These are phyloP conservation scores for Neodiprion pinetum DNA, from an alignment of 1,140 invertebrate species.

Conservation along the genomic window DNA sequence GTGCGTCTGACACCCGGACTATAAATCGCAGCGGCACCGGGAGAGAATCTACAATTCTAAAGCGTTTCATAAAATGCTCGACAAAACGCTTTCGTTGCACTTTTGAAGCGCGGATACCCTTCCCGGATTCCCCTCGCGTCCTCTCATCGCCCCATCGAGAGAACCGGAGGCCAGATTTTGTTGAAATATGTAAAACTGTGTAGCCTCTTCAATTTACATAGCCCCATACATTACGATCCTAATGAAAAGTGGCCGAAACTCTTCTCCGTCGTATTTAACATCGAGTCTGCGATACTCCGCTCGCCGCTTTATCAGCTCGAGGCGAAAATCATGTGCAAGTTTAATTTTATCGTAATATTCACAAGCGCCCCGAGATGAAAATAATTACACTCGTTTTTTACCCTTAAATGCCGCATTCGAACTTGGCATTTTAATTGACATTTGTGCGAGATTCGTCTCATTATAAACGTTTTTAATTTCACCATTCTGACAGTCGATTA, in stretches of 20 bases:
- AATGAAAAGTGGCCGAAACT: slow-evolving; percentile 50
- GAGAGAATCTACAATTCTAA: slow-evolving; percentile 62
- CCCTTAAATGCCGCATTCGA: no score
- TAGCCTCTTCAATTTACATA: slow-evolving; percentile 64
- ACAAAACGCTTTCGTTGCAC: slow-evolving; percentile 58
- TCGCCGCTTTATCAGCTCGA: no score
- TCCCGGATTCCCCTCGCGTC: slow-evolving; percentile 20
- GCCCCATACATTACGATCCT: slow-evolving; percentile 34
- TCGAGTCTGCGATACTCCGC: no score
- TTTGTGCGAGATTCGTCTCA: no score
- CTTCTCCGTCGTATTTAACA: neutral
- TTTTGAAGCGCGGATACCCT: slow-evolving; percentile 53
- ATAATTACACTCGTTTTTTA: no score
- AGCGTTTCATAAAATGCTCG: slow-evolving; percentile 61
- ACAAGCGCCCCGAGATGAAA: no score
- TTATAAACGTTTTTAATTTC: no score
- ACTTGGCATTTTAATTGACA: no score
- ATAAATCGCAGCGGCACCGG: slow-evolving; percentile 42
- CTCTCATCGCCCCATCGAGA: slow-evolving; percentile 2
- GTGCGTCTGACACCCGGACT: slow-evolving; percentile 26
- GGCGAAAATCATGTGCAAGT: no score
- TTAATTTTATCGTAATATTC: no score
- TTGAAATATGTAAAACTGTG: slow-evolving; percentile 63
- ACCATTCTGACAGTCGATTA: no score
- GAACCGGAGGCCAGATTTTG: slow-evolving; percentile 36